A percentile compares a stretch with the other conserved stretches of the same genome.
These are phyloP conservation scores for Camponotus fellah DNA, from an alignment of 2,888 invertebrate species.

Conservation along the genomic window DNA sequence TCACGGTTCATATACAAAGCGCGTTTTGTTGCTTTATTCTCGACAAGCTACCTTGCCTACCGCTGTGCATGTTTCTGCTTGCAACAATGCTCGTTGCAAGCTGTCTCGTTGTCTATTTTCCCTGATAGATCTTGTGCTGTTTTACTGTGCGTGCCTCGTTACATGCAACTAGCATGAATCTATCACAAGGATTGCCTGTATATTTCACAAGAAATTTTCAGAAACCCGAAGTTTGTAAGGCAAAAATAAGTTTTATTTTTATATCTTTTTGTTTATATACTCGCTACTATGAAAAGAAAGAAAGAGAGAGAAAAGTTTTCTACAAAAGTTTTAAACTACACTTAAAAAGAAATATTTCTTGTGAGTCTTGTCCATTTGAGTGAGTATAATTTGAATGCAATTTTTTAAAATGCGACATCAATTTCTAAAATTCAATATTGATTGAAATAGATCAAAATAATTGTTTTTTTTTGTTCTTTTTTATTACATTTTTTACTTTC, in stretches of 20 bases:
- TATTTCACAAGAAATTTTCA: conserved; percentile 28
- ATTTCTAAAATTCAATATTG: not conserved
- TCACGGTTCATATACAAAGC: not conserved
- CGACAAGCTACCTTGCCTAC: conserved; percentile 25
- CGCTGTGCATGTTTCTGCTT: conserved; percentile 29
- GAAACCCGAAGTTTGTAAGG: not conserved
- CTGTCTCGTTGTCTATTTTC: conserved; percentile 39
- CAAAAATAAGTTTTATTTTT: not conserved
- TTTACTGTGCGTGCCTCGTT: conserved; percentile 49
- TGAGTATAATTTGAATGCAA: not conserved
- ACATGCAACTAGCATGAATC: conserved; percentile 15
- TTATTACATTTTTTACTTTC: not conserved
- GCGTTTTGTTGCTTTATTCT: conserved; percentile 19
- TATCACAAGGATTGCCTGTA: conserved; percentile 1
- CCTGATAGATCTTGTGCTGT: conserved; percentile 43
- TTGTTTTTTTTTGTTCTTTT: not conserved
- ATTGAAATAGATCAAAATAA: not conserved
- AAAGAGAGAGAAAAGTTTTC: not conserved
- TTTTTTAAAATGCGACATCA: not conserved
- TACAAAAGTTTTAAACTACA: conserved; percentile 14
- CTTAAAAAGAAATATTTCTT: not conserved
- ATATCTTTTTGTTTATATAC: not conserved
- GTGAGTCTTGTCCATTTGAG: not conserved
- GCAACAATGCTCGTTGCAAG: conserved; percentile 39
- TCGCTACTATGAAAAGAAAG: not conserved